phyloP scores from a whole-genome alignment of 2,797 vertebrate genomes.

The Pempheris klunzingeri region DNA sequence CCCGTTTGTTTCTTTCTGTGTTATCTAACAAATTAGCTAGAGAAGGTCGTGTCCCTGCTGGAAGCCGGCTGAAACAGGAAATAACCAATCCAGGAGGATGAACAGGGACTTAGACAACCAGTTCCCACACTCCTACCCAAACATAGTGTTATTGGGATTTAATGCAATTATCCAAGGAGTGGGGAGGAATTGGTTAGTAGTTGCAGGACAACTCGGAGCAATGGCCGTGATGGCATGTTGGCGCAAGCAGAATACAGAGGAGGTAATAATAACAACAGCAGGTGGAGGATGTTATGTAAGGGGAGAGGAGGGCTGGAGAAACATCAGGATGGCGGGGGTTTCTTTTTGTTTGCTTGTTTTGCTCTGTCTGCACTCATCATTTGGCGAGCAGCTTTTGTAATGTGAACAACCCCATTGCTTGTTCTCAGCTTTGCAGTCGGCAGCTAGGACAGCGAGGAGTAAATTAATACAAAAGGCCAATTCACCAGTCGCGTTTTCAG shows the following conservation, averaged over 20 bases:
- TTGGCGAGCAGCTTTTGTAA: conserved; percentile 27
- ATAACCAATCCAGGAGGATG: conserved; percentile 60
- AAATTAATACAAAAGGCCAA: conserved; percentile 32
- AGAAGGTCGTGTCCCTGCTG: conserved; percentile 49
- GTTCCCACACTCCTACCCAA: conserved; percentile 73
- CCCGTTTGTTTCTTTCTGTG: conserved; percentile 35
- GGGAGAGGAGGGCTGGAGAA: conserved; percentile 28
- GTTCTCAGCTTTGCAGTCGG: conserved; percentile 15
- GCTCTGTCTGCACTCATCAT: conserved; percentile 29
- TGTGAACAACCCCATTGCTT: conserved; percentile 26
- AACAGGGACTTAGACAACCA: conserved; percentile 42
- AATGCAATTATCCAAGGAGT: conserved; percentile 65
- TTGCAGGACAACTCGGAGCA: conserved; percentile 26
- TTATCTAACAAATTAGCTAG: conserved; percentile 64
- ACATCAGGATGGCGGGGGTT: conserved; percentile 49
- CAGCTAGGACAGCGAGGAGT: neutral
- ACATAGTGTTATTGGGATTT: conserved; percentile 60
- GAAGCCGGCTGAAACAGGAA: conserved; percentile 69
- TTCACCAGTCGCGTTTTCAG: conserved; percentile 12
- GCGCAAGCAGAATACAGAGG: conserved; percentile 38
- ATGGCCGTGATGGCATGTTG: conserved; percentile 36
- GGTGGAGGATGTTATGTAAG: conserved; percentile 70
- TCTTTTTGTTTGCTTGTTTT: conserved; percentile 43
- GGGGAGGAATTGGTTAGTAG: conserved; percentile 36
- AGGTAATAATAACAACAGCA: conserved; percentile 59